phyloP scores from a whole-genome alignment of 2,888 invertebrate species.

The Noctua comes region DNA sequence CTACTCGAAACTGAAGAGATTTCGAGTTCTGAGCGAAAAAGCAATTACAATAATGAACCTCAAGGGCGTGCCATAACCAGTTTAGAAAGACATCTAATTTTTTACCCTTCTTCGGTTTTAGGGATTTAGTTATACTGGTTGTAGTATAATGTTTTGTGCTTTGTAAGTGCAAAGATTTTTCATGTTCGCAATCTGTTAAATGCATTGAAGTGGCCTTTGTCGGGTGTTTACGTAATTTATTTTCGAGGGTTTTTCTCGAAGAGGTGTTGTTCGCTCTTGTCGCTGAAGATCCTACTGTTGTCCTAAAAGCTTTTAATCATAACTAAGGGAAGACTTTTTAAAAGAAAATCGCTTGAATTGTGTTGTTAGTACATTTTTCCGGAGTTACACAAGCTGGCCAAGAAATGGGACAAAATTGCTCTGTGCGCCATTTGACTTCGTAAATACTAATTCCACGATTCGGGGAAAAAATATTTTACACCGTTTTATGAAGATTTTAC shows the following conservation, averaged over 20 bases:
- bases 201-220: conserved; percentile 79
- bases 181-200: conserved; percentile 83
- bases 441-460: conserved; percentile 9
- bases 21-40: conserved; percentile 83
- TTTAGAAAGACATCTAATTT: conserved; percentile 54
- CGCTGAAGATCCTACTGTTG: conserved; percentile 56
- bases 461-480: not conserved
- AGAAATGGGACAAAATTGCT: conserved; percentile 17
- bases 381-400: not conserved
- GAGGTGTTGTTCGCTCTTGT: conserved; percentile 66
- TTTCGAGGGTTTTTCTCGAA: conserved; percentile 58
- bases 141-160: conserved; percentile 59
- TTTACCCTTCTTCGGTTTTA: conserved; percentile 29
- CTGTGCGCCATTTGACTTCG: conserved; percentile 20
- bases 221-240: conserved; percentile 74
- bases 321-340: conserved; percentile 41
- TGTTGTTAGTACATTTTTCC: conserved; percentile 29
- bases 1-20: conserved; percentile 84
- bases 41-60: conserved; percentile 86
- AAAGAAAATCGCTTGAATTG: conserved; percentile 29
- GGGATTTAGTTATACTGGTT: conserved; percentile 43
- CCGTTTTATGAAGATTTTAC: not conserved
- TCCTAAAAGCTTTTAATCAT: conserved; percentile 60
- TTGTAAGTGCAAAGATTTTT: conserved; percentile 76
- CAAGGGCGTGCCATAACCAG: conserved; percentile 74